These are phyloP conservation scores for Pedionomus torquatus DNA, from an alignment of 2,113 vertebrate genomes.

Conservation along the genomic window DNA sequence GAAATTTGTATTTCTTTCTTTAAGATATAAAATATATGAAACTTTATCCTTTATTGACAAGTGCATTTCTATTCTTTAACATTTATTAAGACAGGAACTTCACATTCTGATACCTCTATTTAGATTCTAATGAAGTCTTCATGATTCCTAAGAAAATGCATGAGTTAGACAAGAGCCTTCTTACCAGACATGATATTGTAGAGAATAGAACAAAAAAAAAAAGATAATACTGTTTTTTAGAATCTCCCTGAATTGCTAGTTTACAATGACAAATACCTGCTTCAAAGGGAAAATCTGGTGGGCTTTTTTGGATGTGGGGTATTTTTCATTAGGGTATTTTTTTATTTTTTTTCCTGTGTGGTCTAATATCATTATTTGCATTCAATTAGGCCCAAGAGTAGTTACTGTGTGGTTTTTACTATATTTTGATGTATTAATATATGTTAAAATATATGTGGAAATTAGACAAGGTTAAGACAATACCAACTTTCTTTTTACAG, in stretches of 20 bases:
- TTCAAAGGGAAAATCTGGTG: neutral
- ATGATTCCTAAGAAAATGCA: neutral
- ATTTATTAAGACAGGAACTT: neutral
- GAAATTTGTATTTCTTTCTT: neutral
- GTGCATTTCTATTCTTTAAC: neutral
- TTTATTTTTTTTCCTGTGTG: neutral
- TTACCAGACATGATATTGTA: neutral
- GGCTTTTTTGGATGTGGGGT: fast-evolving
- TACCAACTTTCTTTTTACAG: neutral
- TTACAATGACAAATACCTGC: neutral
- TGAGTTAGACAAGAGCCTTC: neutral
- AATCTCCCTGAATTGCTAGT: neutral
- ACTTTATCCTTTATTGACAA: neutral
- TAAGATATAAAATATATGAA: neutral
- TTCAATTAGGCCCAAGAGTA: neutral
- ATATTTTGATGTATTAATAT: neutral
- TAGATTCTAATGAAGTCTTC: neutral
- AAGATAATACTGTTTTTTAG: neutral
- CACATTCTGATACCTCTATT: neutral
- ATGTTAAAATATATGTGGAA: neutral
- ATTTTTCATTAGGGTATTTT: too few species aligned
- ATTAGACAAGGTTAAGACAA: neutral
- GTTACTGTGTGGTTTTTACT: neutral
- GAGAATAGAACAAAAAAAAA: neutral
- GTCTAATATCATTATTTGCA: neutral